These are phyloP conservation scores for Tetragonisca angustula DNA, from an alignment of 2,888 invertebrate species.

Conservation along the genomic window DNA sequence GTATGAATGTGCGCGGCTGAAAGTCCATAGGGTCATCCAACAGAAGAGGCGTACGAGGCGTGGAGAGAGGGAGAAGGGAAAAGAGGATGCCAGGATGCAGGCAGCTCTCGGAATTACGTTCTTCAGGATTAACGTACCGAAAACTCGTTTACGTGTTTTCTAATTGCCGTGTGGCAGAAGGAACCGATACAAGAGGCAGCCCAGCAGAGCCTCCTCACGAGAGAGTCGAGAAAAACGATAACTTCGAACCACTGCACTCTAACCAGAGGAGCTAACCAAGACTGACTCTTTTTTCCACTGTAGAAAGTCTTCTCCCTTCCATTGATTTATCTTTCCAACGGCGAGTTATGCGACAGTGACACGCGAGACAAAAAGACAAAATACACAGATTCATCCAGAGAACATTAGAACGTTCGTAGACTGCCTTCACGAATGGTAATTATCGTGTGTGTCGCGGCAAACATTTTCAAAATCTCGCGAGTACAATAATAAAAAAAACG, in stretches of 20 bases:
- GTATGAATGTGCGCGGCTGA: constrained; percentile 44
- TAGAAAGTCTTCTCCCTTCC: not conserved
- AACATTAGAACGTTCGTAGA: not conserved
- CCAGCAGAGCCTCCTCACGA: constrained; percentile 5
- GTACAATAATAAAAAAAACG: not conserved
- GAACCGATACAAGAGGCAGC: constrained; percentile 30
- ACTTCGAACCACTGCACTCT: constrained; percentile 21
- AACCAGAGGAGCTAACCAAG: not conserved
- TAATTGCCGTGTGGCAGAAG: constrained; percentile 56
- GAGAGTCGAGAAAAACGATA: constrained; percentile 53
- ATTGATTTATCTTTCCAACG: constrained; percentile 10
- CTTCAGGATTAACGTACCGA: constrained; percentile 71
- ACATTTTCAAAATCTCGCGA: not conserved
- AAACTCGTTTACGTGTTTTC: constrained; percentile 73
- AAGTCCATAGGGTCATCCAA: constrained; percentile 71
- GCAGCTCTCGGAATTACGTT: constrained; percentile 65
- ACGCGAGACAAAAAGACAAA: not conserved
- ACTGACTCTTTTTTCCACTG: constrained; percentile 1
- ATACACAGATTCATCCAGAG: not conserved
- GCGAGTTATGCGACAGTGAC: not conserved
- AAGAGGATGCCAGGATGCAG: constrained; percentile 56
- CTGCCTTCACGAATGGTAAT: not conserved
- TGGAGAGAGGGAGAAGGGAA: constrained; percentile 23
- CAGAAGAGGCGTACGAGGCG: constrained; percentile 21
- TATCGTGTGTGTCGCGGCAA: not conserved